phyloP scores from a whole-genome alignment of 2,888 invertebrate species.

The Tachina grossa region DNA sequence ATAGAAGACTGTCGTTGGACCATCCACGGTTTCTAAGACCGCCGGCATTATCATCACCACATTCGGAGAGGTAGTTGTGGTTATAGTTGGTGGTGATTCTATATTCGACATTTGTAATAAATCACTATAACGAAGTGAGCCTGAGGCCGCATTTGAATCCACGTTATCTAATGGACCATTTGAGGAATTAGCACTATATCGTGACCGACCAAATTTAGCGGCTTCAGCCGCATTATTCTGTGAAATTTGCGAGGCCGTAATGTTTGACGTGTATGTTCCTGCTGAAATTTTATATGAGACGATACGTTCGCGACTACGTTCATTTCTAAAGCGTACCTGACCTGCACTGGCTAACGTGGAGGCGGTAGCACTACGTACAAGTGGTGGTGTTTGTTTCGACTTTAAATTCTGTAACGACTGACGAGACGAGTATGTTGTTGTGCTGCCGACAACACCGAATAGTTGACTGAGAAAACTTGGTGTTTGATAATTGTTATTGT shows the following conservation, averaged over 20 bases:
- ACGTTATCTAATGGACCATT: conserved; percentile 16
- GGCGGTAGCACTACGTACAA: conserved; percentile 67
- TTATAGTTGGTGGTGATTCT: conserved; percentile 67
- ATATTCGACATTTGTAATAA: conserved; percentile 66
- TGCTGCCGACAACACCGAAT: conserved; percentile 74
- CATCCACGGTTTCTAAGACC: conserved; percentile 78
- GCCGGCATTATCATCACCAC: conserved; percentile 72
- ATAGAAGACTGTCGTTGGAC: conserved; percentile 80
- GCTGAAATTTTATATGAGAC: conserved; percentile 41
- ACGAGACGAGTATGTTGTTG: conserved; percentile 60
- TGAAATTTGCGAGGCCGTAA: conserved; percentile 53
- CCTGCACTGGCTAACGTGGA: conserved; percentile 75
- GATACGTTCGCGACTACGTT: conserved; percentile 81
- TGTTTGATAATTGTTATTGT: conserved; percentile 56
- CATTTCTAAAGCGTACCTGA: conserved; percentile 82
- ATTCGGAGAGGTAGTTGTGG: conserved; percentile 67
- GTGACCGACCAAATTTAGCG: conserved; percentile 59
- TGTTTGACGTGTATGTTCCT: conserved; percentile 69
- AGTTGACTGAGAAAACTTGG: conserved; percentile 79
- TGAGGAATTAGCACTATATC: conserved; percentile 51
- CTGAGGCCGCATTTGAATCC: conserved; percentile 15
- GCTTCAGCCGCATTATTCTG: conserved; percentile 64
- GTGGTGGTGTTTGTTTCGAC: conserved; percentile 55
- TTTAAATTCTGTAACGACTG: conserved; percentile 62
- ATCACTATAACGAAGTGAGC: conserved; percentile 57